These are phyloP conservation scores for Machaerirhynchus nigripectus DNA, from an alignment of 2,113 vertebrate genomes.

Conservation along the genomic window DNA sequence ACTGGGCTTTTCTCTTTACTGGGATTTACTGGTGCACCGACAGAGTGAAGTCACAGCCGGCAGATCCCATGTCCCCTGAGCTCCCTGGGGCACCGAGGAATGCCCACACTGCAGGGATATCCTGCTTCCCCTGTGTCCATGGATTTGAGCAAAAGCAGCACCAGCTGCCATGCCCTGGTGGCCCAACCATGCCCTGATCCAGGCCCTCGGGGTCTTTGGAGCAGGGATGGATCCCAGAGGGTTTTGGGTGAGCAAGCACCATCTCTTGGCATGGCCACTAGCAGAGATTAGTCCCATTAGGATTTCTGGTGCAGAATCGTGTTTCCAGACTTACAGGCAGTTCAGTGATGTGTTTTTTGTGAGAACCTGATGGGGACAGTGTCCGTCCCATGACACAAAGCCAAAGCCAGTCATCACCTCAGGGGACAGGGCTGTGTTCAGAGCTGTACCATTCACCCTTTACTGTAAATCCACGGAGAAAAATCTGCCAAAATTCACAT, in stretches of 20 bases:
- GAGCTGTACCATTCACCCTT: background rate
- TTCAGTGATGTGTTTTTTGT: background rate
- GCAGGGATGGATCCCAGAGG: background rate
- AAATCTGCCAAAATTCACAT: background rate
- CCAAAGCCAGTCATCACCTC: background rate
- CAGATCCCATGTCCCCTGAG: background rate
- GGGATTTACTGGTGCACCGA: background rate
- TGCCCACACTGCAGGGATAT: accelerated
- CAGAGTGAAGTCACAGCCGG: background rate
- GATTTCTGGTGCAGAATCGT: background rate
- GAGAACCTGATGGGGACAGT: accelerated
- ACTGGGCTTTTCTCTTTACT: background rate
- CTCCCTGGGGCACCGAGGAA: accelerated
- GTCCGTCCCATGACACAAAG: background rate
- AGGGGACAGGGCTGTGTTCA: background rate
- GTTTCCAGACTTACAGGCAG: background rate
- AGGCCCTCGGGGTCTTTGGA: background rate
- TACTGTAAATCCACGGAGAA: background rate
- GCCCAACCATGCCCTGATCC: background rate
- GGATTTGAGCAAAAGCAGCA: background rate
- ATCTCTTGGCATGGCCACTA: background rate
- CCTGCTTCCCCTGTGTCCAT: background rate
- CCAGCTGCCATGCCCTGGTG: background rate
- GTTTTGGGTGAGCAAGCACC: background rate
- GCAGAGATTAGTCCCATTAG: background rate